Percentiles rank a stretch among this genome's conserved stretches.
Evolutionary conservation across 2,888 invertebrate species (phyloP).

Genomic region (Mesorhabditis spiculigera): DNA sequence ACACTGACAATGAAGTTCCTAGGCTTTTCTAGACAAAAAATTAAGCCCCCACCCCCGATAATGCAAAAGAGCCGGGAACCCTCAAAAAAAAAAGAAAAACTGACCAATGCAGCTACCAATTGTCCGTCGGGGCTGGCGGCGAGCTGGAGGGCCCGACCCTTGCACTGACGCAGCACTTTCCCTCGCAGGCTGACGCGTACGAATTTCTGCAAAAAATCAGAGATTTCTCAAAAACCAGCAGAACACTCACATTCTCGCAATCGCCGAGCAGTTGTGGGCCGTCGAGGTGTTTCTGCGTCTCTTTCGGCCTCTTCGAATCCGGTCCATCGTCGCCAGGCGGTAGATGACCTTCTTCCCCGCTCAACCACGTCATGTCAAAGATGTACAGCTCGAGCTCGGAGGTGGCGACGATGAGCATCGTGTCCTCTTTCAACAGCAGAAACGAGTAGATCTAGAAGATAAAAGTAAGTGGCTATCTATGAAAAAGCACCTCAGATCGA

Average conservation of each 20-base stretch:
- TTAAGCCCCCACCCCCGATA: no score
- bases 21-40: not conserved
- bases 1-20: no score
- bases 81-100: no score
- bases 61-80: no score
- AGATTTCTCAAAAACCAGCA: slow-evolving; percentile 41
- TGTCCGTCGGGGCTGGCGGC: slow-evolving; percentile 72
- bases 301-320: slow-evolving; percentile 14
- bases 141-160: slow-evolving; percentile 76
- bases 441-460: slow-evolving; percentile 72
- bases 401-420: slow-evolving; percentile 81
- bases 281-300: slow-evolving; percentile 14
- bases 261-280: slow-evolving; percentile 6
- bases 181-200: slow-evolving; percentile 77
- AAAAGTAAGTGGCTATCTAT: not conserved
- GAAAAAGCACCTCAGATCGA: slow-evolving; percentile 66
- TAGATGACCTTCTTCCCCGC: slow-evolving; percentile 31
- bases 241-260: slow-evolving; percentile 19
- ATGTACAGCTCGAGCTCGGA: slow-evolving; percentile 79
- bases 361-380: slow-evolving; percentile 63
- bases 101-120: slow-evolving; percentile 65
- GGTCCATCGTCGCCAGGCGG: slow-evolving; percentile 25
- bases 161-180: slow-evolving; percentile 74
- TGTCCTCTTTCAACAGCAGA: slow-evolving; percentile 74
- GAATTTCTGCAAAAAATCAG: slow-evolving; percentile 64